A percentile compares a stretch with the other conserved stretches of the same genome.
phyloP scores from a whole-genome alignment of 1,140 invertebrate species.

The Drosophila littoralis region DNA sequence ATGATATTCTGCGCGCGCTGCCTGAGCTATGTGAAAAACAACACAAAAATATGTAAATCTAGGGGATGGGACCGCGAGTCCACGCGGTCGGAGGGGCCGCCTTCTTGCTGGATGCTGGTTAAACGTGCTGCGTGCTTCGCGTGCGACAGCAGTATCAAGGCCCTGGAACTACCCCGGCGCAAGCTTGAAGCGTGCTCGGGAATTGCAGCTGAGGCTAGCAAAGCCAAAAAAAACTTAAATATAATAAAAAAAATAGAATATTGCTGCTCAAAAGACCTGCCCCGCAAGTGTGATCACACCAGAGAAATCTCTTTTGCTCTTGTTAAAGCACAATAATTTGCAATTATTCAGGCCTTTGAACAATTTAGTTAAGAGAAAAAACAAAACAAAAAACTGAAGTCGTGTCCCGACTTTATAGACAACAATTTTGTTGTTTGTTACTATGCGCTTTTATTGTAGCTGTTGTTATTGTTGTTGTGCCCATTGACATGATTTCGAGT shows the following conservation, averaged over 20 bases:
- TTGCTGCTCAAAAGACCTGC: conserved; percentile 36
- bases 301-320: conserved; percentile 36
- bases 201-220: conserved; percentile 21
- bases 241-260: conserved; percentile 9
- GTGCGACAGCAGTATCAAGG: conserved; percentile 41
- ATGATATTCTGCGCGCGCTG: conserved; percentile 66
- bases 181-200: conserved; percentile 42
- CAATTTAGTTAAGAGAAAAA: conserved; percentile 61
- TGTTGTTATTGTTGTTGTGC: conserved; percentile 29
- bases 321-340: conserved; percentile 56
- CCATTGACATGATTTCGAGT: conserved; percentile 55
- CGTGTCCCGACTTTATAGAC: conserved; percentile 41
- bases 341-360: conserved; percentile 77
- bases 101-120: not conserved
- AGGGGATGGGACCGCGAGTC: conserved; percentile 6
- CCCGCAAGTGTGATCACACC: conserved; percentile 24
- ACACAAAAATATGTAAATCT: conserved; percentile 8
- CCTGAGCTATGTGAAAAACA: conserved; percentile 46
- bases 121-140: conserved; percentile 23
- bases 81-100: conserved; percentile 2
- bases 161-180: conserved; percentile 41
- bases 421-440: conserved; percentile 38
- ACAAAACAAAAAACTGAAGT: conserved; percentile 23
- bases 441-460: conserved; percentile 10
- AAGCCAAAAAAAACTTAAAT: conserved; percentile 5